A percentile compares a stretch with the other conserved stretches of the same genome.
Evolutionary conservation across 2,888 invertebrate species (phyloP).

Genomic region (Macrophya alboannulata): DNA sequence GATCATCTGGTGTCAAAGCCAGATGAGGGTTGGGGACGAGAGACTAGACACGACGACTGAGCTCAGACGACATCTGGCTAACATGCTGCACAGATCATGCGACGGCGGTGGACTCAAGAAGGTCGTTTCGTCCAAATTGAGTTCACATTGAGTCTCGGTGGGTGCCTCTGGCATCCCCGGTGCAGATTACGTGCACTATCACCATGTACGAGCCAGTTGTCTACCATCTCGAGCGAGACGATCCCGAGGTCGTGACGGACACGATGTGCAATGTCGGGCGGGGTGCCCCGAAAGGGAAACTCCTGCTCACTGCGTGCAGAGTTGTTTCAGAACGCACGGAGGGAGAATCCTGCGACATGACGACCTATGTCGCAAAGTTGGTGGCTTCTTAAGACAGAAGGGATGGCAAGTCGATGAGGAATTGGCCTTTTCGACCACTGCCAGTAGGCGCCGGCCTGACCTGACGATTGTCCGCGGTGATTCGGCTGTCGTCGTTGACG

Average conservation of each 20-base stretch:
- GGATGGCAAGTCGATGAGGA: slow-evolving; percentile 68
- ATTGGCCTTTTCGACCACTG: slow-evolving; percentile 63
- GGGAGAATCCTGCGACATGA: slow-evolving; percentile 73
- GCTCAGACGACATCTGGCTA: background rate
- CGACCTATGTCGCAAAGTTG: slow-evolving; percentile 65
- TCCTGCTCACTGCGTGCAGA: slow-evolving; percentile 72
- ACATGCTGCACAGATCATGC: slow-evolving; percentile 61
- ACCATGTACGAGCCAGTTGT: slow-evolving; percentile 68
- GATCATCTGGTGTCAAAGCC: slow-evolving; percentile 41
- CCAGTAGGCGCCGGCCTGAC: slow-evolving; percentile 71
- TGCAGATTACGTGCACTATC: slow-evolving; percentile 70
- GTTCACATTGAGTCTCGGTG: slow-evolving; percentile 60
- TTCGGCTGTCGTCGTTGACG: slow-evolving; percentile 69
- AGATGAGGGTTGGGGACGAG: background rate
- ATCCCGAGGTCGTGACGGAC: slow-evolving; percentile 63
- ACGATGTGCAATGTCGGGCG: slow-evolving; percentile 67
- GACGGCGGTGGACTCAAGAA: slow-evolving; percentile 65
- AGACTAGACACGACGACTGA: background rate
- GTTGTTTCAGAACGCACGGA: slow-evolving; percentile 73
- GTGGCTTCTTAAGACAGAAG: slow-evolving; percentile 60
- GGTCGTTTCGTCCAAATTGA: background rate
- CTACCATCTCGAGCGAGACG: slow-evolving; percentile 66
- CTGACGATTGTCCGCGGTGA: slow-evolving; percentile 66
- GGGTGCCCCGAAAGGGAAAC: slow-evolving; percentile 72
- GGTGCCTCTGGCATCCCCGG: slow-evolving; percentile 66